Base-by-base conservation (phyloP, 2,888 invertebrate species). In the Chymomyza procnemis region DNA sequence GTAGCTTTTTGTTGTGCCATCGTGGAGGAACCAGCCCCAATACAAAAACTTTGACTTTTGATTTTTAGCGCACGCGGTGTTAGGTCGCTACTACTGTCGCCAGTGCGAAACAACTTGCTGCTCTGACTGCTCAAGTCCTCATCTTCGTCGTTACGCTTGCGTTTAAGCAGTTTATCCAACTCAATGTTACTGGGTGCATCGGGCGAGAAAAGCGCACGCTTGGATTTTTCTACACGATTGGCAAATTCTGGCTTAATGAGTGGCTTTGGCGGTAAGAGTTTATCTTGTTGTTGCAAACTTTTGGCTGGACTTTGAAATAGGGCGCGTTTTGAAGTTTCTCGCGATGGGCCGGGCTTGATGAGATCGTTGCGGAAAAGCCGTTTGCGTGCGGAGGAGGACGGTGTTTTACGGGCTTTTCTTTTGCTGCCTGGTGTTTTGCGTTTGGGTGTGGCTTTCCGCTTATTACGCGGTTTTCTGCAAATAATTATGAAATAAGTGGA, bases 221-320 rank as follows among this genome's bases (percentile, higher is more conserved):
- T 95, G 0, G 95, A 94, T 74, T 92, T 93, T 88, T 93, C 92
- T 4, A 92, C 88, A 80, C 82, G 92, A 86, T 76, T 93, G 84
- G 84, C 93, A 88, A 63, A 92, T 91, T 71, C 92, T 63, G 83
- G 92, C 87, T 76, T 92, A 66, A 66, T 89, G 65, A 64, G 75
- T 60, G 41, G 90, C 62, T 81, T 91, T 85, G 79, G 77, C 3
- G 84, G 77, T 19, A 79, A 16, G 0, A 69, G 56, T 14, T 64
- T 60, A 34, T 73, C 69, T 76, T 66, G 82, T 54, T 80, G 91
- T 70, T 92, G 92, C 75, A 92, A 93, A 9, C 85, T 90, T 73
- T 92, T 92, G 76, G 93, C 94, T 1, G 96, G 95, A 87, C 95
- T 96, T 79, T 95, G 93, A 79, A 96, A 96, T 1, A 96, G 89